Percentiles rank a stretch among this genome's conserved stretches.
Conservation (phyloP, 2,797 vertebrate species). For the Mormyrus proboscirostris region DNA sequence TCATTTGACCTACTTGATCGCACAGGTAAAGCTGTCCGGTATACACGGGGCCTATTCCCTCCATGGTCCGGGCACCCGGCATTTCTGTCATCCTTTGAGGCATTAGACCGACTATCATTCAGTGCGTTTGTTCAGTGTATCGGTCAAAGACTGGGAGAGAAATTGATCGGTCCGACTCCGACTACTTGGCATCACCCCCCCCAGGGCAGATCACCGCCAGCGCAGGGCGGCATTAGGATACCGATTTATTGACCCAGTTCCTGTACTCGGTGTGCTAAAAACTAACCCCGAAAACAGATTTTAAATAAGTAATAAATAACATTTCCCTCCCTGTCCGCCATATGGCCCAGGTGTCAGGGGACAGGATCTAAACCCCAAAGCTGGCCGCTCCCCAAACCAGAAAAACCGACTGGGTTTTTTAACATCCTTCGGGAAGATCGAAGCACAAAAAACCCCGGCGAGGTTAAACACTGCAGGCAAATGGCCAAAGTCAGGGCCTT, state of each 20-base stretch:
- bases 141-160: background rate
- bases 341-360: conserved; percentile 27
- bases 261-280: conserved; percentile 62
- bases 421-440: background rate
- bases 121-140: background rate
- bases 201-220: conserved; percentile 22
- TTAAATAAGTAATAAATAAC: conserved; percentile 41
- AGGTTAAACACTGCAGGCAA: background rate
- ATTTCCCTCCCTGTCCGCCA: conserved; percentile 33
- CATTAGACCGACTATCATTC: background rate
- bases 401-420: background rate
- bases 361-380: conserved; percentile 31
- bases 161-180: background rate
- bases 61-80: background rate
- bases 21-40: conserved; percentile 25
- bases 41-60: background rate
- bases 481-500: background rate
- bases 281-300: conserved; percentile 43
- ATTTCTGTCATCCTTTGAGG: background rate
- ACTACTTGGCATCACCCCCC: conserved; percentile 8
- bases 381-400: background rate
- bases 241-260: conserved; percentile 62
- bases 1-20: conserved; percentile 29
- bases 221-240: conserved; percentile 47
- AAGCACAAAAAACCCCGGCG: background rate